Evolutionary conservation across 2,797 vertebrate species (phyloP).

Genomic region (Hipposideros larvatus): DNA sequence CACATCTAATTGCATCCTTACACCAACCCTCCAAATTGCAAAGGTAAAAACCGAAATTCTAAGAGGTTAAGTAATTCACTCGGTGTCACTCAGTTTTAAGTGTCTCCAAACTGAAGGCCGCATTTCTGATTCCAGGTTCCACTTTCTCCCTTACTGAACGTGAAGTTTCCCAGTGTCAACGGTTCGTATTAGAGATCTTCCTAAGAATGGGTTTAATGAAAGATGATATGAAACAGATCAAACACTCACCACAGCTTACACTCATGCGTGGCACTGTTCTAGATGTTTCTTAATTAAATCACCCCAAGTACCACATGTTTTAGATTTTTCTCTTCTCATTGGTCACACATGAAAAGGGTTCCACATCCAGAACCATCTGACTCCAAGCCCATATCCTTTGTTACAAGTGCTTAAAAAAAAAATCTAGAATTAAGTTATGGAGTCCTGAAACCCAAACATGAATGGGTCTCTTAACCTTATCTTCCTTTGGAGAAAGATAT

Average conservation of each 20-base stretch:
- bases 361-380: neutral
- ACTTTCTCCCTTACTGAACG: neutral
- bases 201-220: neutral
- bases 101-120: neutral
- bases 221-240: neutral
- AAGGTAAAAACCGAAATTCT: rapidly evolving
- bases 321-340: neutral
- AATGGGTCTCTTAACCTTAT: neutral
- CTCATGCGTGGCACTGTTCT: rapidly evolving
- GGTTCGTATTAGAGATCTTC: neutral
- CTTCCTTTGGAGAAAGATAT: neutral
- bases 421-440: neutral
- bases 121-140: neutral
- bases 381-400: neutral
- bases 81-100: rapidly evolving
- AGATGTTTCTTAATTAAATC: neutral
- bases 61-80: too few relatives aligned
- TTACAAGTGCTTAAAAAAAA: neutral
- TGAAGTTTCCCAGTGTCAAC: neutral
- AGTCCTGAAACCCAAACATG: neutral
- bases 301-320: neutral
- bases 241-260: neutral
- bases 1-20: neutral
- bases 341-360: neutral
- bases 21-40: neutral